Evolutionary conservation across 2,888 invertebrate species (phyloP), one percentile per base, ranked within the genome.

Genomic region (Harpalus rufipes): DNA sequence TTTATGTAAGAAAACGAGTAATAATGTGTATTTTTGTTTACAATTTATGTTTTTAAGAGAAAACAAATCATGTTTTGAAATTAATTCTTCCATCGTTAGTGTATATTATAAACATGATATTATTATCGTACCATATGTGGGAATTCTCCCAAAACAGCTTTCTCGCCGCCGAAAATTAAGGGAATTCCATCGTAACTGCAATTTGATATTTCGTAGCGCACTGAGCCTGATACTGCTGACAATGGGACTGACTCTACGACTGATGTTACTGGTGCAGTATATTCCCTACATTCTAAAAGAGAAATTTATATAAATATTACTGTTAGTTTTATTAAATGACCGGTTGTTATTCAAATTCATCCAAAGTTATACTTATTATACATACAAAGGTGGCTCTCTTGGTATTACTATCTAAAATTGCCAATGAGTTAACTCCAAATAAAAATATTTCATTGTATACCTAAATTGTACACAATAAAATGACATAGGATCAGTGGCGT

Each of bases 71-170:
- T 51, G 6, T 51, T 51, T 12, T 51, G 10, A 51, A 51, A 51
- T 10, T 51, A 51, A 10, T 51, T 5, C 44, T 51, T 8, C 10
- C 44, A 7, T 51, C 12, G 44, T 51, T 51, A 51, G 2, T 51
- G 8, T 0, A 59, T 25, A 2, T 14, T 32, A 44, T n/a, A 58
- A 68, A 41, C 32, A 44, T 18, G 41, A 79, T 39, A 74, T 18
- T 10, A 12, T 21, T 25, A 18, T 10, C 89, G 90, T 89, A 94
- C 93, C 94, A 94, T 94, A 86, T 94, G 94, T 0, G 94, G 94
- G 88, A 93, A 94, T 89, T 94, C 93, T 81, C 92, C 91, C 12
- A 93, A 91, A 21, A 87, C 88, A 0, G 93, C 93, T 4, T 92
- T 91, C 59, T 90, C 90, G 0, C 94, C 94, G 0, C 94, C 94